Evolutionary conservation across 2,888 invertebrate genomes (phyloP), one percentile per base, ranked within the genome.

Genomic region (Xestoiulus laeticollis): DNA sequence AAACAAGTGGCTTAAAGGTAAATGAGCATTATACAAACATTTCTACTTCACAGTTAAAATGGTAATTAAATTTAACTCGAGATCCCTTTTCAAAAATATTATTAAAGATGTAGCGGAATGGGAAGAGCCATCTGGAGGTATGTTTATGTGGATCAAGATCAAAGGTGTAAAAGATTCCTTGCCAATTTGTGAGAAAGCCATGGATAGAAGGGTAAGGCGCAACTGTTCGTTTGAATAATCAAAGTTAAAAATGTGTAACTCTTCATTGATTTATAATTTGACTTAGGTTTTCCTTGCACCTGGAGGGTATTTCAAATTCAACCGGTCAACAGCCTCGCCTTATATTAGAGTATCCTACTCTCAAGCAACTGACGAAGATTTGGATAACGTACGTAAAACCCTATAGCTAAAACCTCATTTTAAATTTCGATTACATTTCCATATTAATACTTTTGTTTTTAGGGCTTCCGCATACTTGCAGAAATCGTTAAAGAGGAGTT

Each of bases 111-210:
- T 96, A 3, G 95, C 94, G 1, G 94, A 95, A 88, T 96, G 95
- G 94, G 91, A 92, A 0, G 91, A 93, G 33, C 96, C 96, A 0
- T 91, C 92, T 4, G 96, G 95, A 1, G 96, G 96, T 0, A 94
- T 92, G 92, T 92, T 92, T 89, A 88, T 92, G 30, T 92, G 92
- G 92, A 85, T 92, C n/a, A 91, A 91, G 84, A 94, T 96, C 0
- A 92, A 92, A 4, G 95, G 94, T 0, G 93, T 96, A 0, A 92
- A 93, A 1, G 96, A 96, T 91, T 38, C 83, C 3, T 6, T 38
- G 14, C 43, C 12, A 14, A 87, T 87, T 43, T 53, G 53, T n/a
- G 30, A 33, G 22, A 59, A 26, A 82, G 87, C 87, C 38, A 82
- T 53, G 14, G 43, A 44, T 6, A 87, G 44, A 82, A 30, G 22